A percentile compares a stretch with the other conserved stretches of the same genome.
Evolutionary conservation across 1,140 invertebrate species (phyloP).

Genomic region (Bombus terrestris): DNA sequence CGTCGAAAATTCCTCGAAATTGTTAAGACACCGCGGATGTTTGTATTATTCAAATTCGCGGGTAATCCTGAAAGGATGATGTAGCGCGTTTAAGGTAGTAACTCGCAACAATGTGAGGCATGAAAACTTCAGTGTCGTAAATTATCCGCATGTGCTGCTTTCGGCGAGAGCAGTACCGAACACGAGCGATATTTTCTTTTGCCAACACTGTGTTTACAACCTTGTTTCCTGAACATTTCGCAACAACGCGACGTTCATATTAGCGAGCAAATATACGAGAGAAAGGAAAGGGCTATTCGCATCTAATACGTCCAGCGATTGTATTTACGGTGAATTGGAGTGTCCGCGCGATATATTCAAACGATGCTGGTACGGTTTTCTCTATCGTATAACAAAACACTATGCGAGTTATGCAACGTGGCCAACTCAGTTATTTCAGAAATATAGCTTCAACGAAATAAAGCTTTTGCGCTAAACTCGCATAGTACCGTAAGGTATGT

Average conservation of each 20-base stretch:
- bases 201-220: constrained; percentile 25
- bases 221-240: constrained; percentile 15
- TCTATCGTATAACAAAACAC: not conserved
- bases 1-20: not conserved
- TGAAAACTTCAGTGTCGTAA: constrained; percentile 37
- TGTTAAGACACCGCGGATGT: not conserved
- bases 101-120: constrained; percentile 4
- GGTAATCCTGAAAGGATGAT: not conserved
- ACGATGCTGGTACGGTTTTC: not conserved
- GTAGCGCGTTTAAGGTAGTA: not conserved
- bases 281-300: not conserved
- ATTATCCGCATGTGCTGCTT: not conserved
- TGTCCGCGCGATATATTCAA: not conserved
- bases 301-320: not conserved
- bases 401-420: too few species aligned
- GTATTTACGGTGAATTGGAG: not conserved
- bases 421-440: not conserved
- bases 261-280: not conserved
- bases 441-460: not conserved
- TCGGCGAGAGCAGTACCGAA: not conserved
- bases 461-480: not conserved
- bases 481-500: too few species aligned
- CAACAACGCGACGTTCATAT: not conserved
- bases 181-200: constrained; percentile 12
- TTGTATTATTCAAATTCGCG: constrained; percentile 19